Percentiles rank a stretch among this genome's conserved stretches.
Evolutionary conservation across 2,888 invertebrate genomes (phyloP).

Genomic region (Volucella inflata): DNA sequence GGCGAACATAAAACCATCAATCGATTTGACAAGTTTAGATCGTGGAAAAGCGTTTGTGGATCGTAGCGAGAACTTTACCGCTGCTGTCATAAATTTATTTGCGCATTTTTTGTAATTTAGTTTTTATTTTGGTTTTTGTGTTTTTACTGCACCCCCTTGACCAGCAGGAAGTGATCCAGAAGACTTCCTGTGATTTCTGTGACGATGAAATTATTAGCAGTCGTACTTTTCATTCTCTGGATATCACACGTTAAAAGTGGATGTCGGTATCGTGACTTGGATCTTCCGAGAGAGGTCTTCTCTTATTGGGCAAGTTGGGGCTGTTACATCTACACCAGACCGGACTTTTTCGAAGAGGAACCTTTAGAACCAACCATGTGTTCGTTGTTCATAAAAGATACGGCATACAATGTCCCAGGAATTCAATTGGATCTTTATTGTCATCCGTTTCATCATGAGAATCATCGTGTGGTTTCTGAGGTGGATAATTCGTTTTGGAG

Average conservation of each 20-base stretch:
- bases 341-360: conserved; percentile 70
- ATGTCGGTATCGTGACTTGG: conserved; percentile 72
- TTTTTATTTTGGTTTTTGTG: neutral
- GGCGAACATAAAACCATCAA: conserved; percentile 26
- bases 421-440: conserved; percentile 51
- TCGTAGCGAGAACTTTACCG: neutral
- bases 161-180: conserved; percentile 13
- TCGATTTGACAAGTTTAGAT: conserved; percentile 52
- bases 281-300: conserved; percentile 69
- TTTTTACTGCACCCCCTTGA: neutral
- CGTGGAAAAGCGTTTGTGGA: conserved; percentile 17
- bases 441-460: conserved; percentile 67
- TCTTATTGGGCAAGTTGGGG: conserved; percentile 75
- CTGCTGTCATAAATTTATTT: neutral
- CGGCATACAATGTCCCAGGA: conserved; percentile 62
- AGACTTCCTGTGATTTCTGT: neutral
- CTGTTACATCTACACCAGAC: conserved; percentile 75
- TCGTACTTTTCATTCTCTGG: neutral
- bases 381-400: conserved; percentile 2
- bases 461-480: conserved; percentile 31
- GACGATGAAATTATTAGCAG: conserved; percentile 3
- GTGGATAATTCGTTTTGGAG: conserved; percentile 72
- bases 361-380: conserved; percentile 55
- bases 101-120: conserved; percentile 1
- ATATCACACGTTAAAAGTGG: conserved; percentile 7